These are phyloP conservation scores for Phaenicophaeus curvirostris DNA, from an alignment of 2,797 vertebrate genomes.

Conservation along the genomic window DNA sequence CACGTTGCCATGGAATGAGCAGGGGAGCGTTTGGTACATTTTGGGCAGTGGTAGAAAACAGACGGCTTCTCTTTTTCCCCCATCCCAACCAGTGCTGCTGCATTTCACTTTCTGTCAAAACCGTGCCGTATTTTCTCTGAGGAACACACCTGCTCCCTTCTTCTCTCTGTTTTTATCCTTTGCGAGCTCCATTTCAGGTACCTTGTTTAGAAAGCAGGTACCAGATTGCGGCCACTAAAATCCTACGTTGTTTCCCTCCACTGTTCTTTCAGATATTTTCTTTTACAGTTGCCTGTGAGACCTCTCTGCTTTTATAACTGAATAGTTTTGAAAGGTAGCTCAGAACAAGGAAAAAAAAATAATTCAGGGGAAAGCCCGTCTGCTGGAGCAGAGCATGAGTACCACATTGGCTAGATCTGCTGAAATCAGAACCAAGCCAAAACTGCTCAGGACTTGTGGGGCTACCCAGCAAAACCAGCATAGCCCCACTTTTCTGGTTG, in stretches of 20 bases:
- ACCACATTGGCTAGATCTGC: accelerated
- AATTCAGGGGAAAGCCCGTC: not conserved
- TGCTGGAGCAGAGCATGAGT: not conserved
- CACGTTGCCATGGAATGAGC: not conserved
- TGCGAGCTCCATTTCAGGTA: not conserved
- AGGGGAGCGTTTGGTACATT: not conserved
- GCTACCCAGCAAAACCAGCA: not conserved
- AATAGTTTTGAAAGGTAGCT: not conserved
- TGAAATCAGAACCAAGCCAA: not conserved
- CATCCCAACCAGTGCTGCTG: not conserved
- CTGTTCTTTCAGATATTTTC: not conserved
- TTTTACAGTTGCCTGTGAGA: not conserved
- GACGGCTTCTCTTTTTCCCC: not conserved
- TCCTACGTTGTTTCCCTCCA: not conserved
- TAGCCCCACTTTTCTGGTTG: not conserved
- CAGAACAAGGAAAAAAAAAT: not conserved
- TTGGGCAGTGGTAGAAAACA: not conserved
- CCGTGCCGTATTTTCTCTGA: not conserved
- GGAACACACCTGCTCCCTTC: not conserved
- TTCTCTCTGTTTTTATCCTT: not conserved
- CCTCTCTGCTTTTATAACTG: not conserved
- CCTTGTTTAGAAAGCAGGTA: not conserved
- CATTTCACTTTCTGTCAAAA: not conserved
- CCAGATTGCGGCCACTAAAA: not conserved
- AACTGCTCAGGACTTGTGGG: not conserved